A percentile compares a stretch with the other conserved stretches of the same genome.
Conservation (phyloP, 1,140 invertebrate species). For the Procambarus clarkii region DNA sequence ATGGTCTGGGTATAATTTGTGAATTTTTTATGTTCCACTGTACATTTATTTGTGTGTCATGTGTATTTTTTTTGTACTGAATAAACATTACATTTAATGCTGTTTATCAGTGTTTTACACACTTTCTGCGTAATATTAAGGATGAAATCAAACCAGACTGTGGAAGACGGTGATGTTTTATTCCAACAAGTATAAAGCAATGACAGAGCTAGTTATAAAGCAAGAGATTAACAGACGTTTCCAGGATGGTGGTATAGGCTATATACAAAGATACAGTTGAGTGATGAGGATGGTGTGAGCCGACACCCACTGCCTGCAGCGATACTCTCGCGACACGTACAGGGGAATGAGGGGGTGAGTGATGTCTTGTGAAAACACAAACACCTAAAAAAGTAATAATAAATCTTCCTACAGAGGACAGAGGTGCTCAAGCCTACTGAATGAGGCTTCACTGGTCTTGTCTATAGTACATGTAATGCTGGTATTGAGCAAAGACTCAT, state of each 20-base stretch:
- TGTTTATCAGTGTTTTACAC: too few relatives aligned
- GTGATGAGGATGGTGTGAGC: conserved; percentile 50
- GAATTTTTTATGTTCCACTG: too few relatives aligned
- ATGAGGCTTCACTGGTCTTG: conserved; percentile 32
- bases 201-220: conserved; percentile 59
- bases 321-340: conserved; percentile 37
- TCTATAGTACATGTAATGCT: conserved; percentile 45
- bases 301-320: conserved; percentile 50
- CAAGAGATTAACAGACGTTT: conserved; percentile 46
- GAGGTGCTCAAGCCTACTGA: conserved; percentile 42
- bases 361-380: conserved; percentile 44
- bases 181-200: conserved; percentile 62
- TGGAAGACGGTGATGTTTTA: conserved; percentile 61
- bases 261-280: conserved; percentile 46
- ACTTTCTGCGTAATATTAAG: too few relatives aligned
- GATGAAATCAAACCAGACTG: conserved; percentile 18
- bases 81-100: too few relatives aligned
- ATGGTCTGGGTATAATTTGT: too few relatives aligned
- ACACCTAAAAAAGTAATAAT: conserved; percentile 36
- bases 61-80: too few relatives aligned
- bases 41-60: too few relatives aligned
- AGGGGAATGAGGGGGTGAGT: conserved; percentile 34
- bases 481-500: conserved; percentile 52
- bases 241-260: conserved; percentile 41
- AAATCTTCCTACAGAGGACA: conserved; percentile 40